Base-by-base conservation (phyloP, 1,140 invertebrate species). In the Drosophila suzukii region DNA sequence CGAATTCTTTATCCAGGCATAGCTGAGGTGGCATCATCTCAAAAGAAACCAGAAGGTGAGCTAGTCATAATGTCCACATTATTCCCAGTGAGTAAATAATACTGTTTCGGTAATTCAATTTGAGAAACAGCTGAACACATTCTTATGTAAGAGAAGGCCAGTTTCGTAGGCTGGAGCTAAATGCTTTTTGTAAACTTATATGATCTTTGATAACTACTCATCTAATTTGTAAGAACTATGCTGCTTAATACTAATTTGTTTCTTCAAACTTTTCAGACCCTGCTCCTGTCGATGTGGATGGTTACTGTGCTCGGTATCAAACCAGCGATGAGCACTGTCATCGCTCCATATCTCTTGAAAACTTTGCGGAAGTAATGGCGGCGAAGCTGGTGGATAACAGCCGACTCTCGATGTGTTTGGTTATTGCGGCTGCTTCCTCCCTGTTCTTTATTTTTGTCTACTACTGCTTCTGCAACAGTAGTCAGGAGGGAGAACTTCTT, bases 371-470 rank as follows among this genome's bases (percentile, higher is more conserved):
- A 13, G 49, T 89, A 8, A 58, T 91, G 6, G 70, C 74, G 0
- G 55, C 39, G 5, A 89, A 91, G 39, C 12, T 92, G 20, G 51
- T 92, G 50, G 92, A 92, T 10, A 66, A 91, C 36, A 84, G 78
- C 41, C 82, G 91, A 38, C 51, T 94, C 4, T 76, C 94, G 8
- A 92, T 94, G 4, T 94, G 93, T 76, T 91, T 94, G 7, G 56
- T 93, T 3, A 94, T 96, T 55, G 95, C 96, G 49, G 95, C 95
- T n/a, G 91, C 94, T 41, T 94, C 95, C 5, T 94, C 95, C 8
- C 90, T 96, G 13, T 90, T 96, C 59, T 96, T 97, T 81, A 94
- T 95, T n/a, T 94, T 96, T 56, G 95, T 95, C 24, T 96, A 96
- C 92, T 96, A 96, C 91, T 95, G 95, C 74, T 94, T 96, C 73